phyloP scores from a whole-genome alignment of 2,888 invertebrate genomes.

The Theodoxus fluviatilis region DNA sequence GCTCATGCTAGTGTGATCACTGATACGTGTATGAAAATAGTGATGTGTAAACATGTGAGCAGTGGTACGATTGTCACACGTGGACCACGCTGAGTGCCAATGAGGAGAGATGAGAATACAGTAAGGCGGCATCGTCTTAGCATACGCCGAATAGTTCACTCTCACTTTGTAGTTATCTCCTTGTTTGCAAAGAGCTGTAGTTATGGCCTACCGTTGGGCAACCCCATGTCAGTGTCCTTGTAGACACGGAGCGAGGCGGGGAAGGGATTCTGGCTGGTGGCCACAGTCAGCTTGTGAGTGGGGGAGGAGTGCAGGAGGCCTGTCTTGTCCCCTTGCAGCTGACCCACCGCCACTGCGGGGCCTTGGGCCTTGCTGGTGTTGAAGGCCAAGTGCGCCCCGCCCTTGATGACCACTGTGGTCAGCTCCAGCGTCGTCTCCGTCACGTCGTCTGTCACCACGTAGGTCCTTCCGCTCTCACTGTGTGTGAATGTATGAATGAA shows the following conservation, averaged over 20 bases:
- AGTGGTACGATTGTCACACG: no score
- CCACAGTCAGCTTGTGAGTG: constrained; percentile 36
- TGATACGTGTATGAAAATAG: no score
- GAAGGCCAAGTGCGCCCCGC: constrained; percentile 45
- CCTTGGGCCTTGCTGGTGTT: constrained; percentile 27
- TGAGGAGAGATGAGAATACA: no score
- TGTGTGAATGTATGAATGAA: no score
- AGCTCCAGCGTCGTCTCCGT: constrained; percentile 32
- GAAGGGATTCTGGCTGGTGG: constrained; percentile 42
- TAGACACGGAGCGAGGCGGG: constrained; percentile 47
- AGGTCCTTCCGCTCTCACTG: constrained; percentile 43
- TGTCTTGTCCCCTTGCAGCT: constrained; percentile 44
- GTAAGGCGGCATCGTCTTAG: no score
- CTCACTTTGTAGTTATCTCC: no score
- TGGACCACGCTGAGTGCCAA: no score
- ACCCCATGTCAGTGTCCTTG: constrained; percentile 34
- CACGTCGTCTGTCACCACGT: constrained; percentile 35
- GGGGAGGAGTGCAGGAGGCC: constrained; percentile 46
- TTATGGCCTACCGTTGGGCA: no score
- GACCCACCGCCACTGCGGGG: constrained; percentile 33
- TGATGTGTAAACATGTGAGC: no score
- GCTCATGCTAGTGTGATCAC: no score
- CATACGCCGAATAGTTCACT: no score
- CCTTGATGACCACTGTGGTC: constrained; percentile 38
- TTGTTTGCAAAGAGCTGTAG: no score